These are phyloP conservation scores for Leptestheria dahalacensis DNA, from an alignment of 1,140 invertebrate genomes.

Conservation along the genomic window DNA sequence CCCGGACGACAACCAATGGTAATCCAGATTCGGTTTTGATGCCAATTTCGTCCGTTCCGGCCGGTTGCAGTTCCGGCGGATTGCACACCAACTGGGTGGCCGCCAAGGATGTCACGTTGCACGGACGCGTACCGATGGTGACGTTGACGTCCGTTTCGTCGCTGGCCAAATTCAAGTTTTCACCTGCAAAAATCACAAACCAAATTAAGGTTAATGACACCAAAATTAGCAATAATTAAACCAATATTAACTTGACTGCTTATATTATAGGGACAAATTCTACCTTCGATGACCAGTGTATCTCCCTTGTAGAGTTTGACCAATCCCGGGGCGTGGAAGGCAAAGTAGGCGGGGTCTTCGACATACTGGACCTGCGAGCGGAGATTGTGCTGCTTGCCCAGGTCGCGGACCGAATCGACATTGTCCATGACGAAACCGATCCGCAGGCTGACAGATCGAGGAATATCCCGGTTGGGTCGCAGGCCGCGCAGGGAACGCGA, in stretches of 20 bases:
- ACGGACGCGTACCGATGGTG: constrained; percentile 68
- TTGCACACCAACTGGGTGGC: constrained; percentile 75
- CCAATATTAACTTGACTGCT: too few species aligned
- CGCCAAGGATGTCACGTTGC: constrained; percentile 85
- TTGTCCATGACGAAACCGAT: constrained; percentile 93
- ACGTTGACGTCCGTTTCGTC: constrained; percentile 87
- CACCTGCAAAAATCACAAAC: constrained; percentile 38
- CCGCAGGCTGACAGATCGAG: constrained; percentile 27
- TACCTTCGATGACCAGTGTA: constrained; percentile 77
- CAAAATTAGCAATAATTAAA: constrained; percentile 8
- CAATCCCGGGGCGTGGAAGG: constrained; percentile 52
- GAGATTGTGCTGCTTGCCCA: constrained; percentile 67
- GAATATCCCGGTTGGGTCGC: constrained; percentile 19
- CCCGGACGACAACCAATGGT: constrained; percentile 74
- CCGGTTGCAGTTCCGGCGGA: constrained; percentile 70
- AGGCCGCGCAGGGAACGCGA: constrained; percentile 12
- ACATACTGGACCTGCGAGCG: constrained; percentile 69
- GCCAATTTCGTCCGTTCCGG: constrained; percentile 69
- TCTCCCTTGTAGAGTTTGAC: constrained; percentile 88
- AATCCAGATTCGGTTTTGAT: constrained; percentile 54
- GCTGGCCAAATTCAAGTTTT: constrained; percentile 76
- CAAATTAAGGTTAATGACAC: constrained; percentile 8
- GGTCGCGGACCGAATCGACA: constrained; percentile 69
- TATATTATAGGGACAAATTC: constrained; percentile 13
- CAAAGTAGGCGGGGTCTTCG: constrained; percentile 78